Evolutionary conservation across 2,888 invertebrate species (phyloP).

Genomic region (Teleiodes luculella): DNA sequence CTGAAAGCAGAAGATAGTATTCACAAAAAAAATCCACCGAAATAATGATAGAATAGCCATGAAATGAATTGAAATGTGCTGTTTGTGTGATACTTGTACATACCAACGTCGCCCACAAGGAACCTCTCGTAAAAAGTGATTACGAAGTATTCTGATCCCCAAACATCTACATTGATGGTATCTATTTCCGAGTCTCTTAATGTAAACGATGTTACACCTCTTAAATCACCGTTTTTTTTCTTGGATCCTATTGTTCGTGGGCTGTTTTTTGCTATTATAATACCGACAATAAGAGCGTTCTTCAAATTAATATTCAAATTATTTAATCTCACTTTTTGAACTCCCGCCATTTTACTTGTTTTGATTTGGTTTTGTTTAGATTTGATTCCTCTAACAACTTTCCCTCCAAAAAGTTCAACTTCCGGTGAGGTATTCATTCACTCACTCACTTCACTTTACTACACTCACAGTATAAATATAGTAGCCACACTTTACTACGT

Average conservation of each 20-base stretch:
- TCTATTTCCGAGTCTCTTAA: constrained; percentile 84
- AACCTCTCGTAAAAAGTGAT: constrained; percentile 80
- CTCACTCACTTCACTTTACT: too few relatives aligned
- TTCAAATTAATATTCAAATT: constrained; percentile 62
- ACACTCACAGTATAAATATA: too few relatives aligned
- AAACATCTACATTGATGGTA: constrained; percentile 86
- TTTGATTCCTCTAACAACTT: too few relatives aligned
- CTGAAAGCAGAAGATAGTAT: constrained; percentile 52
- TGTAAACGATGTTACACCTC: constrained; percentile 88
- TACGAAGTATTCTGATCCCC: constrained; percentile 83
- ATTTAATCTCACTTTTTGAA: constrained; percentile 60
- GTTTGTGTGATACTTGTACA: too few relatives aligned
- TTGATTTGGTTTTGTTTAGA: too few relatives aligned
- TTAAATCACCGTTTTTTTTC: constrained; percentile 72
- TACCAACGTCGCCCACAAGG: constrained; percentile 85
- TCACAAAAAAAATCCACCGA: not conserved
- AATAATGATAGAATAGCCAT: too few relatives aligned
- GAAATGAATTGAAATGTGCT: too few relatives aligned
- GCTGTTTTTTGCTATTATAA: constrained; percentile 82
- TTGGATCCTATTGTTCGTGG: constrained; percentile 73
- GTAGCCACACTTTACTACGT: too few relatives aligned
- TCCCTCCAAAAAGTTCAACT: not conserved
- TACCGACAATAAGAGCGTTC: constrained; percentile 72
- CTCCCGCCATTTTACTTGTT: constrained; percentile 57
- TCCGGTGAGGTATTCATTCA: too few relatives aligned